Percentiles rank a stretch among this genome's conserved stretches.
phyloP scores from a whole-genome alignment of 2,113 vertebrate species.

The Fregetta grallaria region DNA sequence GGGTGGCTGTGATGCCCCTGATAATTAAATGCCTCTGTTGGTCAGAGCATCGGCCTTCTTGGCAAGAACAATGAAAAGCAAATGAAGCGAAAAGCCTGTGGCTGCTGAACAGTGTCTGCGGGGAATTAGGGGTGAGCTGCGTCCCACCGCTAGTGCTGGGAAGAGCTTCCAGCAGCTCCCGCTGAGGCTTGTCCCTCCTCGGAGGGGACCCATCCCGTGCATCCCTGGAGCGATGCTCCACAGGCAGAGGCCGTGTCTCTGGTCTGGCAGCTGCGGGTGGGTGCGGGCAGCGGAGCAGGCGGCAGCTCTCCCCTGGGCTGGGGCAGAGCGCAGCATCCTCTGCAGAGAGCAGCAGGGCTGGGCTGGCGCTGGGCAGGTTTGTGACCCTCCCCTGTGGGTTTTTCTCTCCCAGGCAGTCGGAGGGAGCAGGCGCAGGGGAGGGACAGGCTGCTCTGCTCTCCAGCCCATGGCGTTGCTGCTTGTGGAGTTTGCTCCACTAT shows the following conservation, averaged over 20 bases:
- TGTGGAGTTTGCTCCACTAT: not conserved
- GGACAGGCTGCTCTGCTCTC: not conserved
- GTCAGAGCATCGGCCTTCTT: not conserved
- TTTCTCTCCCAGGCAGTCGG: not conserved
- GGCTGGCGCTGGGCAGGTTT: not conserved
- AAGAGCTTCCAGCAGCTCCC: not conserved
- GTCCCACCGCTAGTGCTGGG: not conserved
- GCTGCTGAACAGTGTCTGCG: not conserved
- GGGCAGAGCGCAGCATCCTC: not conserved
- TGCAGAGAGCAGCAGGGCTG: not conserved
- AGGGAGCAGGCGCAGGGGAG: not conserved
- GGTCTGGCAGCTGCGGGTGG: not conserved
- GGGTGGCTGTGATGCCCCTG: not conserved
- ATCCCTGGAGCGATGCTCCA: not conserved
- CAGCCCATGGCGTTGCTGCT: not conserved
- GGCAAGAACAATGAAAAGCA: not conserved
- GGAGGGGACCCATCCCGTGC: not conserved
- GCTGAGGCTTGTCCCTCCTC: not conserved
- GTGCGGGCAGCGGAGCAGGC: not conserved
- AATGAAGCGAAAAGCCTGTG: not conserved
- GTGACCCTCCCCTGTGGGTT: not conserved
- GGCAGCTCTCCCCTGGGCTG: not conserved
- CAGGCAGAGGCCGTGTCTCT: not conserved
- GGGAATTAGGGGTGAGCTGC: not conserved
- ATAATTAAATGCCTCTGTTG: not conserved